Percentiles rank a stretch among this genome's conserved stretches.
Conservation (phyloP, 2,113 vertebrate genomes). For the Eulemur macaco region DNA sequence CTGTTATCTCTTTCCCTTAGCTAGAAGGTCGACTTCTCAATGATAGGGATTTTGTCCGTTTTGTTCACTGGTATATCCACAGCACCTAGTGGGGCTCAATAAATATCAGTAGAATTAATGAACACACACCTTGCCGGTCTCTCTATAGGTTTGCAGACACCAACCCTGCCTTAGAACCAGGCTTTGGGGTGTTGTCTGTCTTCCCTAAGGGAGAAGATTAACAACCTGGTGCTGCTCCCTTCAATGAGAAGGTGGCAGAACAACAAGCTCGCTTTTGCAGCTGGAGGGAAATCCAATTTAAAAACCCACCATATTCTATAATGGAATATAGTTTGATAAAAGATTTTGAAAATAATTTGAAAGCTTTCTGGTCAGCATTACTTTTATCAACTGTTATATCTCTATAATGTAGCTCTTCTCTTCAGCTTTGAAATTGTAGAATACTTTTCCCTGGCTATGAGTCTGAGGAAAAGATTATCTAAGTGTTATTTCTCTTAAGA, state of each 20-base stretch:
- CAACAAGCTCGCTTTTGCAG: conserved; percentile 37
- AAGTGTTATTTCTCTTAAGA: conserved; percentile 28
- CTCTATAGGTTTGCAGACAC: neutral
- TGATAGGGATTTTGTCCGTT: neutral
- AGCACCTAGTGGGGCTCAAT: neutral
- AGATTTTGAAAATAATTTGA: conserved; percentile 73
- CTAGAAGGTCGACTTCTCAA: neutral
- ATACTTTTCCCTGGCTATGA: conserved; percentile 11
- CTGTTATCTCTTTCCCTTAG: neutral
- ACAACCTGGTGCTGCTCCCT: neutral
- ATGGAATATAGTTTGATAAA: conserved; percentile 71
- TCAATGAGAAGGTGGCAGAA: neutral
- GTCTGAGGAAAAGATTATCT: conserved; percentile 29
- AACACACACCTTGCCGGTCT: neutral
- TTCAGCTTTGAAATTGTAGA: conserved; percentile 63
- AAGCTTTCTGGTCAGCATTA: conserved; percentile 69
- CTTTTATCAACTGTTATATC: conserved; percentile 65
- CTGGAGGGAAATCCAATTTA: conserved; percentile 70
- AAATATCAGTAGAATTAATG: neutral
- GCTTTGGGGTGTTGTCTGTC: neutral
- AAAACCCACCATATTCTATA: conserved; percentile 55
- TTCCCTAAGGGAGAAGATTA: conserved; percentile 31
- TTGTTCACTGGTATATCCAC: neutral
- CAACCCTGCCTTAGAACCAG: neutral
- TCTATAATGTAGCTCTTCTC: conserved; percentile 42